phyloP scores from a whole-genome alignment of 37 sponge, comb jelly and placozoan genomes.

The Geodia barretti region DNA sequence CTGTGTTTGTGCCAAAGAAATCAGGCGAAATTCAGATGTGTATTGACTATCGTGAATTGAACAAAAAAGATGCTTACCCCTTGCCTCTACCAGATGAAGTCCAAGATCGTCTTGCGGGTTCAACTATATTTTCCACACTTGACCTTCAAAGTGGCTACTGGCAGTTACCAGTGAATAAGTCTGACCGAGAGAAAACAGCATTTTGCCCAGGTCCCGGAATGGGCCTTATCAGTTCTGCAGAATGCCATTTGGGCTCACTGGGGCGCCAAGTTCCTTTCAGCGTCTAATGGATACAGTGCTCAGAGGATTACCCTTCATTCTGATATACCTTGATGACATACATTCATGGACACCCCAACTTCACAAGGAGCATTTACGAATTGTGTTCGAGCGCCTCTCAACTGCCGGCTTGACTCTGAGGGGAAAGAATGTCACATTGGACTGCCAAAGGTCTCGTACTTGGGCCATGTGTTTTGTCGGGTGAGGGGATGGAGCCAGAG shows the following conservation, averaged over 20 bases:
- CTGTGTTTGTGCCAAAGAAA: slow-evolving; percentile 56
- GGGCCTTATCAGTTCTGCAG: slow-evolving; percentile 60
- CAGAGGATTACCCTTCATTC: slow-evolving; percentile 45
- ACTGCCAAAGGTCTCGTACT: slow-evolving; percentile 26
- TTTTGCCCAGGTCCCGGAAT: slow-evolving; percentile 68
- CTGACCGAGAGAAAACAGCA: slow-evolving; percentile 56
- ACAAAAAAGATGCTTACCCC: slow-evolving; percentile 68
- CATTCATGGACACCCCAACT: slow-evolving; percentile 9
- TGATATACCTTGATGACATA: slow-evolving; percentile 57
- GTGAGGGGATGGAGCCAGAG: slow-evolving; percentile 59
- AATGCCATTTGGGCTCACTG: slow-evolving; percentile 60
- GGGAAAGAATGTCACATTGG: slow-evolving; percentile 62
- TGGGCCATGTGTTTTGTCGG: slow-evolving; percentile 55
- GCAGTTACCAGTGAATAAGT: slow-evolving; percentile 58
- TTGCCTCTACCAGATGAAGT: slow-evolving; percentile 72
- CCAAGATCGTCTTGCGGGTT: slow-evolving; percentile 58
- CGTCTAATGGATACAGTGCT: slow-evolving; percentile 55
- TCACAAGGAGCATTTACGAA: slow-evolving; percentile 44
- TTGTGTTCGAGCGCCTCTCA: slow-evolving; percentile 50
- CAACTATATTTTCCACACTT: slow-evolving; percentile 47
- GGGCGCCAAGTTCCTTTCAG: slow-evolving; percentile 67
- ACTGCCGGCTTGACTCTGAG: slow-evolving; percentile 58
- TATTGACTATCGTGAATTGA: slow-evolving; percentile 68
- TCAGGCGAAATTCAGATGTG: slow-evolving; percentile 57
- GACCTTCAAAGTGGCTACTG: slow-evolving; percentile 70